Evolutionary conservation across 2,888 invertebrate species (phyloP).

Genomic region (Mylabris sibirica): DNA sequence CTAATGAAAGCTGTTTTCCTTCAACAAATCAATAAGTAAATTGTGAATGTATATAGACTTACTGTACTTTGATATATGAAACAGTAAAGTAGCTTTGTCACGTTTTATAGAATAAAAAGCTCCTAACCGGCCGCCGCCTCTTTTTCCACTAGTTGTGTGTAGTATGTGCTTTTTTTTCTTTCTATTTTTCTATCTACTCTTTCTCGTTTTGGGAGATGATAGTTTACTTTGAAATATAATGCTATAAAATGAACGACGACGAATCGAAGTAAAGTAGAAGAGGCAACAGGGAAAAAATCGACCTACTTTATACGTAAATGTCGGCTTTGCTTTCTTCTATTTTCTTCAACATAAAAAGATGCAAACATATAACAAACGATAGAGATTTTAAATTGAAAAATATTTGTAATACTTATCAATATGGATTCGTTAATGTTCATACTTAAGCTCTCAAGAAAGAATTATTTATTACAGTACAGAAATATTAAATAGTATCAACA

Average conservation of each 20-base stretch:
- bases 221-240: slow-evolving; percentile 34
- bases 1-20: too few species aligned
- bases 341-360: too few species aligned
- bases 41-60: too few species aligned
- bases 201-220: neutral
- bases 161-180: neutral
- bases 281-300: neutral
- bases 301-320: neutral
- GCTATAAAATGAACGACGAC: slow-evolving; percentile 22
- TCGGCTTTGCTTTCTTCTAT: neutral
- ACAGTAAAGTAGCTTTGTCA: neutral
- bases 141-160: neutral
- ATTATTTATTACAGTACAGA: neutral
- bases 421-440: neutral
- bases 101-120: neutral
- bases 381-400: neutral
- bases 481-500: neutral
- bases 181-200: neutral
- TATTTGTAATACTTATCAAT: too few species aligned
- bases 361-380: neutral
- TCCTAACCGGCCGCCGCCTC: neutral
- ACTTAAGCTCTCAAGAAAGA: neutral
- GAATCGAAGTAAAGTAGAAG: neutral
- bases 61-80: neutral
- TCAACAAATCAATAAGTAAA: too few species aligned